These are phyloP conservation scores for Gorsachius goisagi DNA, from an alignment of 2,113 vertebrate species.

Conservation along the genomic window DNA sequence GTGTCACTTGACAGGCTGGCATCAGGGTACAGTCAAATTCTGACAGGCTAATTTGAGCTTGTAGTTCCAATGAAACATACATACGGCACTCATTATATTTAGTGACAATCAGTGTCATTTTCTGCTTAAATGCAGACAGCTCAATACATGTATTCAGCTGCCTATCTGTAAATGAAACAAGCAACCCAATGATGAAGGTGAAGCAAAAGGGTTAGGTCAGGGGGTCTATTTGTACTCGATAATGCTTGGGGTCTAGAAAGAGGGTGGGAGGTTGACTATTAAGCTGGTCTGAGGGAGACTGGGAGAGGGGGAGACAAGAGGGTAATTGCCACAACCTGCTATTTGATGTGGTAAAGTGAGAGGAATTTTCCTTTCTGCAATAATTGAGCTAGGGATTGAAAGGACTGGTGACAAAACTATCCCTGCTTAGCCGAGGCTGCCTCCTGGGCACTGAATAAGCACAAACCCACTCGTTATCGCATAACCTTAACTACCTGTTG, in stretches of 20 bases:
- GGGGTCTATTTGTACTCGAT: background rate
- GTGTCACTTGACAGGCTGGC: conserved; percentile 68
- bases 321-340: background rate
- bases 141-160: conserved; percentile 29
- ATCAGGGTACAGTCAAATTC: conserved; percentile 59
- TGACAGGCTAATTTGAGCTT: conserved; percentile 78
- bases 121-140: conserved; percentile 56
- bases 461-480: background rate
- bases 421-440: background rate
- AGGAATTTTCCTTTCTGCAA: background rate
- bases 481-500: background rate
- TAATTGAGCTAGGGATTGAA: background rate
- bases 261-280: background rate
- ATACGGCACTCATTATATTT: conserved; percentile 64
- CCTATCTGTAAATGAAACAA: conserved; percentile 16
- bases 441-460: background rate
- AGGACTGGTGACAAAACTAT: background rate
- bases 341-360: background rate
- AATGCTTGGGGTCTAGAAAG: background rate
- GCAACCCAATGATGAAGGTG: background rate
- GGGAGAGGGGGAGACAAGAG: background rate
- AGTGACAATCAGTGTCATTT: conserved; percentile 77
- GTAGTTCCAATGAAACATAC: conserved; percentile 60
- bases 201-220: background rate
- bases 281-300: background rate